A percentile compares a stretch with the other conserved stretches of the same genome.
Conservation (phyloP, 2,888 invertebrate genomes). For the Pinctada fucata region DNA sequence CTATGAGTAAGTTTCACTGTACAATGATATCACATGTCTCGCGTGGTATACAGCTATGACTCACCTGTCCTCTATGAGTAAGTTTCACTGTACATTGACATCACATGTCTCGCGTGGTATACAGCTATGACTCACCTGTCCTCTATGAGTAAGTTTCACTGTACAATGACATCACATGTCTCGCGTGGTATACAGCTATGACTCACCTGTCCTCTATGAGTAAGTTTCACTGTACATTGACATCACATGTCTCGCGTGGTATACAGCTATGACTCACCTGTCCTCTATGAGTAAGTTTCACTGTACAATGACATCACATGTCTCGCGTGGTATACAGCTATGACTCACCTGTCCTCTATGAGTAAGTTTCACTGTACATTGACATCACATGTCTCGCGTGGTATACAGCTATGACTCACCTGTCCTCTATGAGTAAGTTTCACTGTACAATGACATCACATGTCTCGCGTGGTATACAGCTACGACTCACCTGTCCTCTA, state of each 20-base stretch:
- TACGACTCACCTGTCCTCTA: conserved; percentile 47
- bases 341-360: conserved; percentile 41
- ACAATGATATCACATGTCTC: no score
- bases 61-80: conserved; percentile 43
- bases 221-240: conserved; percentile 22
- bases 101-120: conserved; percentile 20
- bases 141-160: conserved; percentile 36
- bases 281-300: conserved; percentile 37
- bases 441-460: no score
- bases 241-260: not conserved
- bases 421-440: conserved; percentile 37
- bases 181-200: conserved; percentile 45
- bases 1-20: conserved; percentile 36
- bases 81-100: not conserved
- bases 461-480: conserved; percentile 37
- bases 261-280: conserved; percentile 51
- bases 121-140: conserved; percentile 49
- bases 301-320: no score
- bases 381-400: not conserved
- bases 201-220: conserved; percentile 42
- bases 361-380: conserved; percentile 32
- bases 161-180: no score
- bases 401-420: conserved; percentile 51
- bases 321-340: conserved; percentile 45
- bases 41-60: conserved; percentile 47